Evolutionary conservation across 2,797 vertebrate species (phyloP).

Genomic region (Ctenopoma multispine): DNA sequence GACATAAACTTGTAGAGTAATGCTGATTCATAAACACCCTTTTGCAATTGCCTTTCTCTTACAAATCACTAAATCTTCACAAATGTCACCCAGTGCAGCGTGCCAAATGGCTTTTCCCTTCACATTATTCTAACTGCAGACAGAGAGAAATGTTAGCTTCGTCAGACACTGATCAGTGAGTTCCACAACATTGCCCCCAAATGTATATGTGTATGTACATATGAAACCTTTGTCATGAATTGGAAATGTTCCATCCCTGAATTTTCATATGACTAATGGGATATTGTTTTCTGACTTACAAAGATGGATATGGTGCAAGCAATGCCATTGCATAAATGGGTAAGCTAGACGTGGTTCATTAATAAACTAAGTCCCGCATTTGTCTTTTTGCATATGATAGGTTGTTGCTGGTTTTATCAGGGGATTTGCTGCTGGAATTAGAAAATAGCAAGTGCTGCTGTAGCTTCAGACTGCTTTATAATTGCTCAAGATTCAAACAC

Average conservation of each 20-base stretch:
- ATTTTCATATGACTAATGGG: conserved; percentile 76
- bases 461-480: conserved; percentile 55
- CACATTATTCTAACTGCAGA: conserved; percentile 73
- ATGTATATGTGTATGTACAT: conserved; percentile 60
- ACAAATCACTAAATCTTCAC: conserved; percentile 78
- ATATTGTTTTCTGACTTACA: conserved; percentile 75
- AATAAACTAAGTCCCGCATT: conserved; percentile 71
- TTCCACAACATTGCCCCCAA: conserved; percentile 66
- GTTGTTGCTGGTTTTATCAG: conserved; percentile 74
- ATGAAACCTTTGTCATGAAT: conserved; percentile 68
- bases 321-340: conserved; percentile 68
- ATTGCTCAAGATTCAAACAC: conserved; percentile 68
- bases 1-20: conserved; percentile 81
- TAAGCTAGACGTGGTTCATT: conserved; percentile 66
- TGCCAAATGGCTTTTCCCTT: conserved; percentile 72
- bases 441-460: conserved; percentile 61
- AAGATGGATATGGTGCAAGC: conserved; percentile 66
- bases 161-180: conserved; percentile 75
- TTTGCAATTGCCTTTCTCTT: conserved; percentile 77
- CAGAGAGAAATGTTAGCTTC: conserved; percentile 75
- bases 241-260: conserved; percentile 72
- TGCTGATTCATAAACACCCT: conserved; percentile 84
- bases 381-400: conserved; percentile 70
- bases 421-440: conserved; percentile 74
- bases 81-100: conserved; percentile 67